Evolutionary conservation across 2,888 invertebrate genomes (phyloP).

Genomic region (Nephrotoma flavescens): DNA sequence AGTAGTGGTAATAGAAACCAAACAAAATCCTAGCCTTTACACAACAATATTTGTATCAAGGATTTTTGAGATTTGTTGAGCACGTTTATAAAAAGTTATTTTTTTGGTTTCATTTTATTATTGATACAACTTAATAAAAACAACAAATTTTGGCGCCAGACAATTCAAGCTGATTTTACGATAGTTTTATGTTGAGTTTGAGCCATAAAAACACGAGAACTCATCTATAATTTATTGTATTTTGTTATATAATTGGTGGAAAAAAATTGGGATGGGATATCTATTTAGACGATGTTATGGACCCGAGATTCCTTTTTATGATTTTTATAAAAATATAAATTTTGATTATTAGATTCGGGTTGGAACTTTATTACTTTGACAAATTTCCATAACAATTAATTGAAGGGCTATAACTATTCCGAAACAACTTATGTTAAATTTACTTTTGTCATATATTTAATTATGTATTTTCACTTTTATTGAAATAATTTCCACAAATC

Average conservation of each 20-base stretch:
- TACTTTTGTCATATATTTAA: no score
- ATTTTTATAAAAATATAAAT: background rate
- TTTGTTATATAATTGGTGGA: background rate
- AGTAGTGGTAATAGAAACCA: background rate
- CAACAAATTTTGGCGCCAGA: background rate
- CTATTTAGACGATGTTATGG: background rate
- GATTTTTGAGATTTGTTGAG: background rate
- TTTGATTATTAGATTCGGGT: background rate
- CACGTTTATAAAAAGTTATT: background rate
- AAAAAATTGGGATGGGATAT: background rate
- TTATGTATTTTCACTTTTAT: no score
- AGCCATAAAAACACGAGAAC: background rate
- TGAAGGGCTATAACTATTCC: no score
- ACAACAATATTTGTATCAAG: background rate
- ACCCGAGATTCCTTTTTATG: background rate
- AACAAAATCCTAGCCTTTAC: background rate
- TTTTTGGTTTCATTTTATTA: background rate
- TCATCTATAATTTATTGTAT: background rate
- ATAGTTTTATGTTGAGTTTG: background rate
- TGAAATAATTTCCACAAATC: no score
- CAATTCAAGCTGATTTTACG: background rate
- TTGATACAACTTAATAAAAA: background rate
- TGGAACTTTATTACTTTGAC: background rate
- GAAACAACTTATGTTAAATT: no score
- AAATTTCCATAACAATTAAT: no score